Base-by-base conservation (phyloP, 2,888 invertebrate genomes). In the Ichneumoninae sp. region DNA sequence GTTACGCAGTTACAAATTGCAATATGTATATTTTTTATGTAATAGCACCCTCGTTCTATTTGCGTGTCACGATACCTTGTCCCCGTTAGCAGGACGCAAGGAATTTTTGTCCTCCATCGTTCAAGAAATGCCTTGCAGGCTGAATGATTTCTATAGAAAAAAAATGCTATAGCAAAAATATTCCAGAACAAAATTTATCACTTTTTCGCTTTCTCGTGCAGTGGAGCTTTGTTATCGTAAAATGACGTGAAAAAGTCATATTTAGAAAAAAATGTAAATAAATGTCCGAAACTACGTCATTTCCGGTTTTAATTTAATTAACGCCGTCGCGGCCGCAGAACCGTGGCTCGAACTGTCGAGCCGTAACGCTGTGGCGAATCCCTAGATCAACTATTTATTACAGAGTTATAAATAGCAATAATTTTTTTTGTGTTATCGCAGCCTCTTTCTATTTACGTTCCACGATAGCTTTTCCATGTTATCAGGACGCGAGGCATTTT, bases 361-460 rank as follows among this genome's bases (percentile, higher is more conserved):
- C 7, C 1, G 7, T 40, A 40, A 8, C 36, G 8, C 7, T 8
- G 36, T 40, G 36, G 8, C 36, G 7, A 40, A 40, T 40, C 4
- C 36, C 36, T 40, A 40, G 8, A 40, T 40, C 2, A 7, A 40
- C 8, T 5, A 40, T 8, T 7, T 40, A 1, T 40, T 6, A 2
- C 16, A 7, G 7, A 5, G 52, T 52, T 54, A 22, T 10, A 54
- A 71, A 33, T 19, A 33, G 54, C 33, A 57, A 10, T 36, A 19
- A 19, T 19, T 57, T 30, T 71, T 36, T 22, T 33, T 16, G 2
- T 13, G 2, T 71, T 10, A 16, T 22, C 16, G 30, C 44, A 73
- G 26, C 60, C 47, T 30, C 60, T 60, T 60, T 73, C 73, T 44
- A 30, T 16, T 73, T 73, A 44, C 44, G 44, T 60, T n/a, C 13